Evolutionary conservation across 2,113 vertebrate genomes (phyloP).

Genomic region (Nothocercus julius): DNA sequence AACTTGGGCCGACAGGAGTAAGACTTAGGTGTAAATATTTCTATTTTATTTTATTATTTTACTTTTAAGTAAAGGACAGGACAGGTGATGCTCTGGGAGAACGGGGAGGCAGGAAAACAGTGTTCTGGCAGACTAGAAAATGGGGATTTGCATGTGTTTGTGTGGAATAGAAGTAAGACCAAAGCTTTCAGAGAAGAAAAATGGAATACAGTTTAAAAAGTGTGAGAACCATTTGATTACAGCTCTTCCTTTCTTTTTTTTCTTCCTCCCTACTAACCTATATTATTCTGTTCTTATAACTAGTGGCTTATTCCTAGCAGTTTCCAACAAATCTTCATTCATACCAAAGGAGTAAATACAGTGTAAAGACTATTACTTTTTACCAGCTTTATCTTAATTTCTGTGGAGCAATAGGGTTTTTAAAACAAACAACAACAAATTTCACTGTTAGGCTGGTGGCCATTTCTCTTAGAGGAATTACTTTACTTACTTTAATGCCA

Average conservation of each 20-base stretch:
- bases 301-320: background rate
- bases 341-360: background rate
- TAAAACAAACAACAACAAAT: no score
- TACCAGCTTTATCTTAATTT: background rate
- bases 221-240: background rate
- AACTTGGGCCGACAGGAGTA: background rate
- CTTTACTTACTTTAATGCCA: background rate
- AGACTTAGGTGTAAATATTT: background rate
- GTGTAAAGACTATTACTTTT: background rate
- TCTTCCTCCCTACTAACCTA: no score
- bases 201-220: background rate
- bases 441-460: background rate
- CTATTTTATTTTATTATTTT: background rate
- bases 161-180: background rate
- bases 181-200: background rate
- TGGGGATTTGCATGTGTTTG: accelerated
- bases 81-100: background rate
- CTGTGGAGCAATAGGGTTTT: background rate
- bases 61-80: background rate
- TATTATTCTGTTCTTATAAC: background rate
- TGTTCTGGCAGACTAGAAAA: background rate
- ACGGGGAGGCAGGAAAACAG: background rate
- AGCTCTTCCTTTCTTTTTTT: background rate
- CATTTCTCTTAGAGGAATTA: background rate
- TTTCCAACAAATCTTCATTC: background rate